Evolutionary conservation across 2,888 invertebrate genomes (phyloP).

Genomic region (Hydroisotoma schaefferi): DNA sequence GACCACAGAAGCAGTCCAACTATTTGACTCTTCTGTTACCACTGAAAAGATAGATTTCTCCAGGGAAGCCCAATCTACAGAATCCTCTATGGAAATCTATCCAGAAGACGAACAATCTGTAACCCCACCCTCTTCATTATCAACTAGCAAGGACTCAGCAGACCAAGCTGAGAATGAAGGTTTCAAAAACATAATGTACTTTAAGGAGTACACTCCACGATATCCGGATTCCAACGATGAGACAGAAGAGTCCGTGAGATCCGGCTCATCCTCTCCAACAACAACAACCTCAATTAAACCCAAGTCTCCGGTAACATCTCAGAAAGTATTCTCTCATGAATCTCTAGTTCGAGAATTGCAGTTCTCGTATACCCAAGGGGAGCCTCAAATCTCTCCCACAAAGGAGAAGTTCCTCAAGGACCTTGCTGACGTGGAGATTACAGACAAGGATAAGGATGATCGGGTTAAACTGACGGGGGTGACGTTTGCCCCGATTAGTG

Average conservation of each 20-base stretch:
- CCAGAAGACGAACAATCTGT: slow-evolving; percentile 8
- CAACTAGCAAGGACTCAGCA: neutral
- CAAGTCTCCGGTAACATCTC: slow-evolving; percentile 40
- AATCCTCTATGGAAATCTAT: slow-evolving; percentile 9
- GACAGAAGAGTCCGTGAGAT: slow-evolving; percentile 15
- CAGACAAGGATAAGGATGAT: slow-evolving; percentile 10
- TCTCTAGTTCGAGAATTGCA: slow-evolving; percentile 42
- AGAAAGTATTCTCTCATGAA: slow-evolving; percentile 31
- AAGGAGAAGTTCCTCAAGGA: slow-evolving; percentile 9
- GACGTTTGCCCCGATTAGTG: neutral
- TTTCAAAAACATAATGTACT: slow-evolving; percentile 36
- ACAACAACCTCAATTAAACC: slow-evolving; percentile 43
- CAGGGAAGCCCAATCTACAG: neutral
- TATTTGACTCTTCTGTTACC: slow-evolving; percentile 12
- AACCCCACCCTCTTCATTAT: neutral
- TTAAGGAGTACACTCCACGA: slow-evolving; percentile 33
- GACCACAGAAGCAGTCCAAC: slow-evolving; percentile 32
- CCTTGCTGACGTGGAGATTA: slow-evolving; percentile 13
- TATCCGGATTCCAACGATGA: slow-evolving; percentile 25
- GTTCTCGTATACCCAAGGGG: slow-evolving; percentile 35
- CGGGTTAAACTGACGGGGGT: too few relatives aligned
- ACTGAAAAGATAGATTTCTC: neutral
- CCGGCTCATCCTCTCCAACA: slow-evolving; percentile 35
- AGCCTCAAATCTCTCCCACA: neutral
- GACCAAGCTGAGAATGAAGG: slow-evolving; percentile 3